These are phyloP conservation scores for Ispidina lecontei DNA, from an alignment of 2,797 vertebrate species.

Conservation along the genomic window DNA sequence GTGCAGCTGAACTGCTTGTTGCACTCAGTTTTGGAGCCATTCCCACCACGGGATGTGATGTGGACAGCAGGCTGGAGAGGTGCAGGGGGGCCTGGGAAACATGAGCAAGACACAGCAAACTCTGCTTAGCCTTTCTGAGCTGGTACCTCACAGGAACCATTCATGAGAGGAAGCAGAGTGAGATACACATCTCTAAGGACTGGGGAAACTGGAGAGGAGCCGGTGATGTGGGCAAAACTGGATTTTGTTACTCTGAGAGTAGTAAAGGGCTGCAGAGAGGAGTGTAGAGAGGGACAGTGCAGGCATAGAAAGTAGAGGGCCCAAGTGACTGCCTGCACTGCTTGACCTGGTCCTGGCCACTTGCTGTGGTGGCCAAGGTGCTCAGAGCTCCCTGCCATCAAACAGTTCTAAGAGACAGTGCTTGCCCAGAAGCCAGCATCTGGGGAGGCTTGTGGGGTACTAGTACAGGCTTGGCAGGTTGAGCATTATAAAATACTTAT, in stretches of 20 bases:
- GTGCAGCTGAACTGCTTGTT: not conserved
- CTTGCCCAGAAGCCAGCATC: not conserved
- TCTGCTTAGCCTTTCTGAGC: not conserved
- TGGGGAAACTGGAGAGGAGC: not conserved
- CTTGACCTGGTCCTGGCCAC: not conserved
- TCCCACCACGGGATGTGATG: not conserved
- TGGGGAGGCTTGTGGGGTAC: not conserved
- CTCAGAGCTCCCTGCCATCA: not conserved
- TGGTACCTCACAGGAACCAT: not conserved
- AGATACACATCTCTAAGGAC: not conserved
- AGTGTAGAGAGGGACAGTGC: not conserved
- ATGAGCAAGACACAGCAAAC: not conserved
- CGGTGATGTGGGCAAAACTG: not conserved
- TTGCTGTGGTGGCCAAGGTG: not conserved
- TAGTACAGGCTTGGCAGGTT: not conserved
- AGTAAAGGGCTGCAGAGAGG: not conserved
- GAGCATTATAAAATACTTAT: not conserved
- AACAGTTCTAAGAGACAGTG: not conserved
- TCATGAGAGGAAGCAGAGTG: fast-evolving
- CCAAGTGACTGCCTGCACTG: not conserved
- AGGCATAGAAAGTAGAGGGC: not conserved
- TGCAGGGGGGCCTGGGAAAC: not conserved
- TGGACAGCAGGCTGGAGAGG: not conserved
- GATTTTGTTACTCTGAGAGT: not conserved
- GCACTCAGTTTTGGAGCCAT: not conserved